These are phyloP conservation scores for Urechis unicinctus DNA, from an alignment of 2,888 invertebrate genomes.

Conservation along the genomic window DNA sequence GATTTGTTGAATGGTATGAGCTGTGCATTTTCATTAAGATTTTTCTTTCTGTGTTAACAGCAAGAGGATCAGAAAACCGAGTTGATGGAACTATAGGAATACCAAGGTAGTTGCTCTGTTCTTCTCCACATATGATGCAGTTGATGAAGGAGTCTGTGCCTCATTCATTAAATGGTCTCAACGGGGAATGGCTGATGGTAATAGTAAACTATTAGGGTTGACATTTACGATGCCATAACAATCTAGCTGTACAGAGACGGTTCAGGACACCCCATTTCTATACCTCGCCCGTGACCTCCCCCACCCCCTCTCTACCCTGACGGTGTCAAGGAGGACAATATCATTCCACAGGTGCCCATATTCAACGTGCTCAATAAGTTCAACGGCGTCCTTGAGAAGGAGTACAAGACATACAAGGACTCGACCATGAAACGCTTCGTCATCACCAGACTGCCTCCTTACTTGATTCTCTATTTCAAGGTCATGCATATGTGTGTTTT, in stretches of 20 bases:
- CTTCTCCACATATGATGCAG: no score
- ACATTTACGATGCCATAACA: no score
- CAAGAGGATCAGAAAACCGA: slow-evolving; percentile 81
- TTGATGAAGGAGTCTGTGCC: no score
- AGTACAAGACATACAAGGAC: slow-evolving; percentile 99
- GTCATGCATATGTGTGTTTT: no score
- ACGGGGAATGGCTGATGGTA: no score
- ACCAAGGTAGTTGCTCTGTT: no score
- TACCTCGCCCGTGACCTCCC: slow-evolving; percentile 97
- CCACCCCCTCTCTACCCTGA: slow-evolving; percentile 90
- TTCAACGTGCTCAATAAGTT: slow-evolving; percentile 91
- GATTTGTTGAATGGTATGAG: no score
- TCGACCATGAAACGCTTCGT: slow-evolving; percentile 96
- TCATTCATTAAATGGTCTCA: no score
- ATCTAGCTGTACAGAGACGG: no score
- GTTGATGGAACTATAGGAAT: slow-evolving; percentile 74
- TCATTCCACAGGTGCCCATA: slow-evolving; percentile 93
- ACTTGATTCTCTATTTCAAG: slow-evolving; percentile 92
- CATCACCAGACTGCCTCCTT: slow-evolving; percentile 86
- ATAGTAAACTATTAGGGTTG: no score
- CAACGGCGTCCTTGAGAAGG: slow-evolving; percentile 90
- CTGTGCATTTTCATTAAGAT: background rate
- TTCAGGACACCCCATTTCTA: slow-evolving; percentile 86
- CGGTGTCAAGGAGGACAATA: slow-evolving; percentile 89
- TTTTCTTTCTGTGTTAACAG: slow-evolving; percentile 41